A percentile compares a stretch with the other conserved stretches of the same genome.
Conservation (phyloP, 2,797 vertebrate species). For the Tauraco hartlaubi region DNA sequence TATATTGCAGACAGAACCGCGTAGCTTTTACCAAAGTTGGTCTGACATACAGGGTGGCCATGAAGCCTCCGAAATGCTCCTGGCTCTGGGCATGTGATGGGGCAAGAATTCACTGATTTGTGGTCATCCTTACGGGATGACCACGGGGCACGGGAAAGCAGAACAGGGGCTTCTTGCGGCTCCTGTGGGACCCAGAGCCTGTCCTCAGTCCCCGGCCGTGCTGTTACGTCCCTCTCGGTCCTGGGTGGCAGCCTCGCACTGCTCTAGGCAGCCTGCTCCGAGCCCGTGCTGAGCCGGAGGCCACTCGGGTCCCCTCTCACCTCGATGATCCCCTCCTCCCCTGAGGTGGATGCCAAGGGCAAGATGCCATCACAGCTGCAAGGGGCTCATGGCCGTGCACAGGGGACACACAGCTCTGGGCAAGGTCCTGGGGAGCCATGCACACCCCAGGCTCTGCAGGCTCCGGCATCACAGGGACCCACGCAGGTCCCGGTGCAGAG, state of each 20-base stretch:
- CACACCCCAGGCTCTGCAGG: neutral
- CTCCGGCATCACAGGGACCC: neutral
- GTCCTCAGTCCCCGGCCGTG: fast-evolving
- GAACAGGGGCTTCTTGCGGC: neutral
- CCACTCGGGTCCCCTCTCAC: fast-evolving
- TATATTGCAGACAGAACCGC: neutral
- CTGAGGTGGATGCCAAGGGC: fast-evolving
- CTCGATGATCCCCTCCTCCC: neutral
- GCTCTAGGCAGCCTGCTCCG: neutral
- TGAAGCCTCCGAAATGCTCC: neutral
- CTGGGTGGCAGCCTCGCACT: fast-evolving
- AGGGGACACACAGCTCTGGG: neutral
- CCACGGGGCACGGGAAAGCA: neutral
- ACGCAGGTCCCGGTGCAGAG: fast-evolving
- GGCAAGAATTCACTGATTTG: neutral
- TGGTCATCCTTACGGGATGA: neutral
- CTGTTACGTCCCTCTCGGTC: neutral
- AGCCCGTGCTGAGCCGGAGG: neutral
- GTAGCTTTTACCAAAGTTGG: neutral
- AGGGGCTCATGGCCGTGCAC: fast-evolving
- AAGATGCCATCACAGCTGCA: neutral
- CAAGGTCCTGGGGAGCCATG: neutral
- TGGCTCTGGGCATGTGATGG: neutral
- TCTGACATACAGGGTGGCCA: neutral
- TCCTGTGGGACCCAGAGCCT: neutral